Evolutionary conservation across 1,140 invertebrate species (phyloP).

Genomic region (Laupala kohalensis): DNA sequence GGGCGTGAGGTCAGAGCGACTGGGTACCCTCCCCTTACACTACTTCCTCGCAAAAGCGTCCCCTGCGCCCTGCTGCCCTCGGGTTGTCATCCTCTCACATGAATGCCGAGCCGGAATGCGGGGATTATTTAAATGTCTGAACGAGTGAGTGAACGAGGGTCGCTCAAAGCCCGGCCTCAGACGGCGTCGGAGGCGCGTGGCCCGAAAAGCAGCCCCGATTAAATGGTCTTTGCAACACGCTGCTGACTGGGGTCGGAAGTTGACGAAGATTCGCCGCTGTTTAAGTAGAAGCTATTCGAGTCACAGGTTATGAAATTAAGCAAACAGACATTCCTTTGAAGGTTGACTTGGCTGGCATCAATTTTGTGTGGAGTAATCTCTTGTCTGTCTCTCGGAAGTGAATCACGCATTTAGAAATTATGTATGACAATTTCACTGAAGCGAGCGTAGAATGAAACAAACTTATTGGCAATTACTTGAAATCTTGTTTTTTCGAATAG

Average conservation of each 20-base stretch:
- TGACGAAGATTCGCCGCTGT: not conserved
- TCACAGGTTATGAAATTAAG: not conserved
- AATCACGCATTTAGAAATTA: too few relatives aligned
- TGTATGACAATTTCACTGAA: too few relatives aligned
- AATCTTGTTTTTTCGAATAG: too few relatives aligned
- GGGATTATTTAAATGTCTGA: not conserved
- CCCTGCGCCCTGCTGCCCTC: not conserved
- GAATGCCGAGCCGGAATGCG: constrained; percentile 1
- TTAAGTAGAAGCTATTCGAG: not conserved
- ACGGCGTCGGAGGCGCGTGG: not conserved
- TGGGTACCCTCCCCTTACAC: too few relatives aligned
- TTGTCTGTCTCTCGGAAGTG: too few relatives aligned
- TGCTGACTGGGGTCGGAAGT: not conserved
- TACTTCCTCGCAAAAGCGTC: too few relatives aligned
- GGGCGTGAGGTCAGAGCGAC: not conserved
- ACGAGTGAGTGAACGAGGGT: not conserved
- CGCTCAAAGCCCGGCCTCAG: not conserved
- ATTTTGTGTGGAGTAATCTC: too few relatives aligned
- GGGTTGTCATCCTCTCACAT: constrained; percentile 8
- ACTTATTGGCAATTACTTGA: too few relatives aligned
- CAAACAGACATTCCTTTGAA: not conserved
- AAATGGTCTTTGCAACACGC: not conserved
- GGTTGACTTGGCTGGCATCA: too few relatives aligned
- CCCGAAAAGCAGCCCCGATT: too few relatives aligned
- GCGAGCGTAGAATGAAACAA: too few relatives aligned